Conservation (phyloP, 2,888 invertebrate species). For the Nudaria mundana region DNA sequence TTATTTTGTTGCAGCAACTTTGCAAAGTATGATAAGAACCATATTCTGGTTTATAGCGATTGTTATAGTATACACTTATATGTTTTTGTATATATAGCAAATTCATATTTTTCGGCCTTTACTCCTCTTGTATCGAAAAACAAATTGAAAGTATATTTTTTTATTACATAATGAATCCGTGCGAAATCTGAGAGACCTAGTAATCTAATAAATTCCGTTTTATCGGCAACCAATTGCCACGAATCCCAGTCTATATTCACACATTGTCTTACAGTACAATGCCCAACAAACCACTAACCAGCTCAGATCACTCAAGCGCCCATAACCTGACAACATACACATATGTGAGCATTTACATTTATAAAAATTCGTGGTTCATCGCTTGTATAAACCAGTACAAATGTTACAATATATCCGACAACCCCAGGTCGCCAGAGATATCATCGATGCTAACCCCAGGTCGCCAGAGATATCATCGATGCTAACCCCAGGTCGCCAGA, state of each 20-base stretch:
- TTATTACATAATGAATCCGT: no score
- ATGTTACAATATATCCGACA: constrained; percentile 43
- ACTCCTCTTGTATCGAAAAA: no score
- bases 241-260: constrained; percentile 9
- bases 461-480: constrained; percentile 38
- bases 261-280: constrained; percentile 23
- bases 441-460: constrained; percentile 40
- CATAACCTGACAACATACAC: constrained; percentile 20
- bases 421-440: constrained; percentile 34
- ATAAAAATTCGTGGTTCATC: constrained; percentile 32
- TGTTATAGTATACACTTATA: no score
- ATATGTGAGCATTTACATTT: constrained; percentile 34
- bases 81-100: no score
- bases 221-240: constrained; percentile 1
- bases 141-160: no score
- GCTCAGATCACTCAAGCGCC: constrained; percentile 17
- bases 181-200: no score
- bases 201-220: no score
- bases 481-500: constrained; percentile 34
- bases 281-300: constrained; percentile 24
- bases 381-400: constrained; percentile 37
- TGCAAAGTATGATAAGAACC: no score
- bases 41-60: no score
- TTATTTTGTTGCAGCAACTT: no score
- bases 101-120: no score